Percentiles rank a stretch among this genome's conserved stretches.
phyloP scores from a whole-genome alignment of 1,140 invertebrate genomes.

The Hylaeus volcanicus region DNA sequence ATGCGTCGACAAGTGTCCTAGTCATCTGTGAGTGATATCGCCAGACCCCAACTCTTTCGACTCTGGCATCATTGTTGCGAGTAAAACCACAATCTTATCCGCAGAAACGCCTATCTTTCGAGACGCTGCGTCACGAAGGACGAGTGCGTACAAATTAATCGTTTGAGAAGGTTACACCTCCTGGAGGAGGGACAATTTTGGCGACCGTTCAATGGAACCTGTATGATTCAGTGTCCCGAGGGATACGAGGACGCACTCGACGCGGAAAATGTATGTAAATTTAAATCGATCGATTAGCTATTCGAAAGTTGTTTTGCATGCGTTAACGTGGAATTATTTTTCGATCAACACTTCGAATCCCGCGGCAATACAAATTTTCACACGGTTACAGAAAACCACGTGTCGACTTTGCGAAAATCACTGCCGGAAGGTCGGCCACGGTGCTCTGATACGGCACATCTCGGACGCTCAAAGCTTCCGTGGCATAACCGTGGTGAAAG shows the following conservation, averaged over 20 bases:
- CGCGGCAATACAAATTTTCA: not conserved
- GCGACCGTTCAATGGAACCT: slow-evolving; percentile 78
- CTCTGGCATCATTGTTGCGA: not conserved
- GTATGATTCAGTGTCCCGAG: slow-evolving; percentile 82
- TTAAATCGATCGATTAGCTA: not conserved
- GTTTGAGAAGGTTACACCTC: slow-evolving; percentile 44
- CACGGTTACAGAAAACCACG: slow-evolving; percentile 59
- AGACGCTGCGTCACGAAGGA: slow-evolving; percentile 82
- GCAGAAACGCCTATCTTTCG: slow-evolving; percentile 76
- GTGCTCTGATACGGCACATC: slow-evolving; percentile 70
- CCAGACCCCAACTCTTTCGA: not conserved
- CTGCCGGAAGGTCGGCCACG: slow-evolving; percentile 76
- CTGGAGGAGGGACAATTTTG: slow-evolving; percentile 58
- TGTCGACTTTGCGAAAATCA: slow-evolving; percentile 63
- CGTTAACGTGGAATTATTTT: too few species aligned
- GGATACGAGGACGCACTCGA: slow-evolving; percentile 76
- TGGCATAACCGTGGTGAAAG: slow-evolving; percentile 84
- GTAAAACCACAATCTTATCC: slow-evolving; percentile 1
- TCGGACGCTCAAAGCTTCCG: slow-evolving; percentile 70
- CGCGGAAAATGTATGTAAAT: slow-evolving; percentile 60
- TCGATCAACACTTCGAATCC: not conserved
- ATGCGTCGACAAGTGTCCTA: slow-evolving; percentile 81
- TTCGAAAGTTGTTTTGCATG: not conserved
- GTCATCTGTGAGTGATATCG: slow-evolving; percentile 69
- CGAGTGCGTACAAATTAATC: slow-evolving; percentile 78